These are phyloP conservation scores for Sebastes cheni DNA, from an alignment of 2,797 vertebrate genomes.

Conservation along the genomic window DNA sequence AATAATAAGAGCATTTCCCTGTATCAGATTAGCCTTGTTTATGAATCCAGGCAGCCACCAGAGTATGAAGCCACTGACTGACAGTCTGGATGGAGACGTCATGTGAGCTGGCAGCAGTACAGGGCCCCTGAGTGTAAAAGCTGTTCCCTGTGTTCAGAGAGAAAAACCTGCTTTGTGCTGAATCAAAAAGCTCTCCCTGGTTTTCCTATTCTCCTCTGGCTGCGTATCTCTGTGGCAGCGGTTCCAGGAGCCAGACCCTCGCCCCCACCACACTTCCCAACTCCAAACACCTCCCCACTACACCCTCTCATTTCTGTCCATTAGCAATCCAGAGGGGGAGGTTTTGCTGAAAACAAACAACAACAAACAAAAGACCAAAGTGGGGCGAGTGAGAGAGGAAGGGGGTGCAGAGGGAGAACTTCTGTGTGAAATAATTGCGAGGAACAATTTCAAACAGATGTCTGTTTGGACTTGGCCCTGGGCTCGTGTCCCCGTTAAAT, in stretches of 20 bases:
- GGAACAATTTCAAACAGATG: constrained; percentile 81
- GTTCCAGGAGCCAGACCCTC: constrained; percentile 55
- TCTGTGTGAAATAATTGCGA: constrained; percentile 76
- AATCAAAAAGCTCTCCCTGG: constrained; percentile 55
- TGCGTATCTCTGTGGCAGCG: constrained; percentile 34
- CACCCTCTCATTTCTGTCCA: constrained; percentile 57
- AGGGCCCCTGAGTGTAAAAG: constrained; percentile 45
- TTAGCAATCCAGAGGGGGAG: constrained; percentile 58
- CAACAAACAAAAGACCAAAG: constrained; percentile 76
- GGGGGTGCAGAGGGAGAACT: constrained; percentile 47
- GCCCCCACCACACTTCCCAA: constrained; percentile 14
- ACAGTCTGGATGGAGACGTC: constrained; percentile 54
- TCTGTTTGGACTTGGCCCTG: constrained; percentile 74
- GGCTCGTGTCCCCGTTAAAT: constrained; percentile 78
- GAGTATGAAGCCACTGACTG: constrained; percentile 18
- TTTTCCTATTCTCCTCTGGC: constrained; percentile 51
- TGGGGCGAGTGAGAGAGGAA: constrained; percentile 43
- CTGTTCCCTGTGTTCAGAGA: constrained; percentile 40
- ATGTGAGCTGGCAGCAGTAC: constrained; percentile 59
- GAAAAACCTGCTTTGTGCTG: constrained; percentile 61
- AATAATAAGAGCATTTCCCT: background rate
- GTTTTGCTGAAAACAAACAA: constrained; percentile 68
- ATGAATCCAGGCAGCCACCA: constrained; percentile 1
- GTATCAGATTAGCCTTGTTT: background rate
- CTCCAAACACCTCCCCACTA: background rate